A percentile compares a stretch with the other conserved stretches of the same genome.
phyloP scores from a whole-genome alignment of 2,888 invertebrate species.

The Gryllus longicercus region DNA sequence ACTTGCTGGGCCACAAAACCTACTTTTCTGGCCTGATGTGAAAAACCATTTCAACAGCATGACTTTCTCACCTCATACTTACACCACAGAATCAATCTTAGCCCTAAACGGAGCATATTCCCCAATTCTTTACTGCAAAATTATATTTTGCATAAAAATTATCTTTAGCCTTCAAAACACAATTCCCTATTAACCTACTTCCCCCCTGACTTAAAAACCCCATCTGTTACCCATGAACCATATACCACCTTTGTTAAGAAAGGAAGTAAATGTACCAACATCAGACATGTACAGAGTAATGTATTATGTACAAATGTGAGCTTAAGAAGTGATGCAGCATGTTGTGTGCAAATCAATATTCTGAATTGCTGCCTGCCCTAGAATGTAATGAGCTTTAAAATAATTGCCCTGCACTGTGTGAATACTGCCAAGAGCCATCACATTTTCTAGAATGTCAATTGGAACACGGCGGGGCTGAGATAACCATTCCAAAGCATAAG shows the following conservation, averaged over 20 bases:
- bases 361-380: not conserved
- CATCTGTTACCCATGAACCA: conserved; percentile 1
- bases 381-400: not conserved
- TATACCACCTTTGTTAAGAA: not conserved
- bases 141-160: not conserved
- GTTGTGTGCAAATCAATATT: not conserved
- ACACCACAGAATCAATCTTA: no score
- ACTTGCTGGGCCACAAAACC: no score
- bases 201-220: not conserved
- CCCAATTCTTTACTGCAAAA: no score
- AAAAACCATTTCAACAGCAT: no score
- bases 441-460: not conserved
- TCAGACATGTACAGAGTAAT: not conserved
- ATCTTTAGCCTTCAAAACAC: not conserved
- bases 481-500: no score
- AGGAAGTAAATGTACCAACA: conserved; percentile 8
- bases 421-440: not conserved
- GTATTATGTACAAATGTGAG: conserved; percentile 9
- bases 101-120: no score
- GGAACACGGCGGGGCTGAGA: no score
- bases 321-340: conserved; percentile 1
- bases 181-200: not conserved
- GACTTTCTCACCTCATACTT: no score
- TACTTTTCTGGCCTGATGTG: no score
- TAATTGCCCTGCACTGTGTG: not conserved